Base-by-base conservation (phyloP, 2,113 vertebrate genomes). In the Festucalex cinctus region DNA sequence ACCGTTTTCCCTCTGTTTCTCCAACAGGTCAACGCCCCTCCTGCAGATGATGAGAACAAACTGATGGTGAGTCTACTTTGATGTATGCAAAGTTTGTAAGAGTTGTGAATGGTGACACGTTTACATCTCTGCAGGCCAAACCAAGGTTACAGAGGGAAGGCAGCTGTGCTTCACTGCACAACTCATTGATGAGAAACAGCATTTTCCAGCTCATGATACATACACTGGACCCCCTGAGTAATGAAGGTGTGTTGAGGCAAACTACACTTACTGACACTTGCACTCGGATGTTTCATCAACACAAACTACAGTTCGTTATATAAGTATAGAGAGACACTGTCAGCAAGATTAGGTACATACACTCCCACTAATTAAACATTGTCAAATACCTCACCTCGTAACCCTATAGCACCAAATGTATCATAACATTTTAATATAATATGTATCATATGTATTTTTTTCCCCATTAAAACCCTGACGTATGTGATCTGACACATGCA, bases 191-290 rank as follows among this genome's bases (percentile, higher is more conserved):
- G 91, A 91, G 91, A 73, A 91, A 92, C 88, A 91, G 91, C 77
- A 91, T 92, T 72, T 92, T 92, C 73, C 89, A 91, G 76, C 91
- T 92, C 51, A 92, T 92, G 91, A 92, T 92, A 37, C 91, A 92
- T 86, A 92, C 91, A 0, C 82, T 92, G 49, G 91, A 92, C 71
- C 91, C 90, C 0, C 83, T 92, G 43, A 91, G 86, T 53, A 69
- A 79, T 49, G 90, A 91, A 60, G 89, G 90, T 90, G 80, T 10
- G 44, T 37, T 46, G 56, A 39, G 24, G 9, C 5, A 24, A 53
- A 54, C 49, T 54, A 43, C 53, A 8, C 14, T 24, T 26, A 4
- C 14, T 9, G 46, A 48, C 8, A 48, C 17, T 48, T 48, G 46
- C 48, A 0, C 20, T 49, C 48, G 0, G 8, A 49, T 16, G 19